phyloP scores from a whole-genome alignment of 2,888 invertebrate genomes.

The Patella caerulea region DNA sequence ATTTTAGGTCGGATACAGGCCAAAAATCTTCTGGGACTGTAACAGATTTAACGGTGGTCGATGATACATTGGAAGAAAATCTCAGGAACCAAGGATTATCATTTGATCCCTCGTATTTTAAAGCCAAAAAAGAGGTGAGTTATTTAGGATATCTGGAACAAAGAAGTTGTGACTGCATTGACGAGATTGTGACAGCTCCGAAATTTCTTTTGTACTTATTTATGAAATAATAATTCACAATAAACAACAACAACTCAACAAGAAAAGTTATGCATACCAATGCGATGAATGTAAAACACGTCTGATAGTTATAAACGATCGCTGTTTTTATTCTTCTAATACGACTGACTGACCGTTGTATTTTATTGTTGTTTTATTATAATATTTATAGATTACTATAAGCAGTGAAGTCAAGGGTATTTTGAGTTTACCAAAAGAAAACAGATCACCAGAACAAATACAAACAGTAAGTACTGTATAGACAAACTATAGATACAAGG shows the following conservation, averaged over 20 bases:
- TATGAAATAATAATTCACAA: too few species aligned
- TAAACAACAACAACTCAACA: too few species aligned
- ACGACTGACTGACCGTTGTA: too few species aligned
- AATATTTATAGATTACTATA: constrained; percentile 58
- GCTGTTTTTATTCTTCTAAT: too few species aligned
- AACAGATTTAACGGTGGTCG: constrained; percentile 35
- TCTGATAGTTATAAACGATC: too few species aligned
- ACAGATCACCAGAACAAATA: constrained; percentile 62
- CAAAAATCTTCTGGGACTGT: neutral
- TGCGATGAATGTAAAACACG: too few species aligned
- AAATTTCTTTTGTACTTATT: neutral
- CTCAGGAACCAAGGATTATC: constrained; percentile 58
- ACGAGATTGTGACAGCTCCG: neutral
- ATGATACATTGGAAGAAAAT: constrained; percentile 49
- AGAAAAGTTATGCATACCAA: too few species aligned
- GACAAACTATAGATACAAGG: too few species aligned
- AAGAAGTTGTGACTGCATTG: too few species aligned
- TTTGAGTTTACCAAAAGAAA: constrained; percentile 55
- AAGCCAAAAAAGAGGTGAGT: constrained; percentile 66
- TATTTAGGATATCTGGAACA: too few species aligned
- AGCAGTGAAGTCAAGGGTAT: constrained; percentile 64
- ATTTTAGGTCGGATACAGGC: neutral
- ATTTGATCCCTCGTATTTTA: constrained; percentile 66
- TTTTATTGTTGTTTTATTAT: too few species aligned
- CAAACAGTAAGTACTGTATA: constrained; percentile 56